These are phyloP conservation scores for Stichodactyla mertensii DNA, from an alignment of 64 coral and sea anemone genomes.

Conservation along the genomic window DNA sequence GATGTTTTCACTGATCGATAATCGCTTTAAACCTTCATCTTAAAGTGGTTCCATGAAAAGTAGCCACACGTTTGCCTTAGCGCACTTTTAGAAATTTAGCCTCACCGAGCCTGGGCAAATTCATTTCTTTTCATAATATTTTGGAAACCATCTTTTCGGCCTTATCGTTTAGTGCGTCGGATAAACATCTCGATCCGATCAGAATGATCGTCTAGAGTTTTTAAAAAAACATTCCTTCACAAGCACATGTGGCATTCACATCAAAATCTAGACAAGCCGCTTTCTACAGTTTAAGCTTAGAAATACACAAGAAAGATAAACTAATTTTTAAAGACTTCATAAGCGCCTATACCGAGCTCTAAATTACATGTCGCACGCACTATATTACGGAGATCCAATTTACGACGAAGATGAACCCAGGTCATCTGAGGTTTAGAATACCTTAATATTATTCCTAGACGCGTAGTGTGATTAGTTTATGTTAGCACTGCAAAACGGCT, in stretches of 20 bases:
- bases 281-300: slow-evolving; percentile 21
- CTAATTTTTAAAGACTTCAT: slow-evolving; percentile 15
- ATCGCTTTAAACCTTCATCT: slow-evolving; percentile 28
- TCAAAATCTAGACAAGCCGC: slow-evolving; percentile 29
- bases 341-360: slow-evolving; percentile 7
- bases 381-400: slow-evolving; percentile 20
- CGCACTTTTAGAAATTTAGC: not conserved
- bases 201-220: slow-evolving; percentile 22
- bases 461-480: slow-evolving; percentile 15
- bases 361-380: slow-evolving; percentile 24
- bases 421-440: slow-evolving; percentile 32
- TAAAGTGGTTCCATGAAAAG: slow-evolving; percentile 20
- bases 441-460: slow-evolving; percentile 27
- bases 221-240: slow-evolving; percentile 29
- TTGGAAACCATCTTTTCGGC: not conserved
- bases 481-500: slow-evolving; percentile 22
- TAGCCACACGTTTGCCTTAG: slow-evolving; percentile 3
- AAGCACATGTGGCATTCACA: slow-evolving; percentile 33
- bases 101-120: not conserved
- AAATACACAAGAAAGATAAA: slow-evolving; percentile 24
- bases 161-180: slow-evolving; percentile 17
- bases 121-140: slow-evolving; percentile 25
- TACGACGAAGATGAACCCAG: slow-evolving; percentile 16
- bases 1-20: slow-evolving; percentile 18
- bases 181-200: slow-evolving; percentile 30